Conservation (phyloP, 2,888 invertebrate genomes). For the Chaetoderma sp. region DNA sequence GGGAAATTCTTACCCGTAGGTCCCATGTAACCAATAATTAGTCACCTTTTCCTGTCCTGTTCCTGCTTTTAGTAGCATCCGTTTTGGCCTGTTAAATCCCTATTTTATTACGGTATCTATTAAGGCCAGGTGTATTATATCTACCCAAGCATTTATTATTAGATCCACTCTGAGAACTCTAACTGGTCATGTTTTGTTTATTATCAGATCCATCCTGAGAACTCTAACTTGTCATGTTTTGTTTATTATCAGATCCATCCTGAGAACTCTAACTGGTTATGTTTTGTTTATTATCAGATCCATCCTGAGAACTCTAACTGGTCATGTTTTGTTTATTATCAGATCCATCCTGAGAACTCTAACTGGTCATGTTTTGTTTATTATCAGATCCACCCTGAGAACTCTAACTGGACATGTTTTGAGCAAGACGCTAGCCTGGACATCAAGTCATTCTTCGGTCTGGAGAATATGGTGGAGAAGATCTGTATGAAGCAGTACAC, state of each 20-base stretch:
- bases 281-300: constrained; percentile 94
- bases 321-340: constrained; percentile 97
- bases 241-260: constrained; percentile 95
- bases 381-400: constrained; percentile 89
- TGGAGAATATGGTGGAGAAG: constrained; percentile 94
- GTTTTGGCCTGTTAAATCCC: too few species aligned
- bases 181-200: too few species aligned
- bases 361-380: constrained; percentile 92
- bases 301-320: constrained; percentile 93
- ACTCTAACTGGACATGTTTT: constrained; percentile 94
- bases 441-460: constrained; percentile 94
- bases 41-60: too few species aligned
- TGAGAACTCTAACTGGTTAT: constrained; percentile 94
- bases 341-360: constrained; percentile 93
- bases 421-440: constrained; percentile 92
- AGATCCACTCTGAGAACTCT: too few species aligned
- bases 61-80: too few species aligned
- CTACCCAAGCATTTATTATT: too few species aligned
- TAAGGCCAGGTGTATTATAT: too few species aligned
- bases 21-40: too few species aligned
- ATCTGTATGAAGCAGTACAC: constrained; percentile 96
- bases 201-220: too few species aligned
- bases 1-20: too few species aligned
- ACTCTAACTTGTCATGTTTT: too few species aligned
- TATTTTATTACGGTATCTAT: too few species aligned